Percentiles rank a stretch among this genome's conserved stretches.
Conservation (phyloP, 1,140 invertebrate genomes). For the Thereuonema tuberculata region DNA sequence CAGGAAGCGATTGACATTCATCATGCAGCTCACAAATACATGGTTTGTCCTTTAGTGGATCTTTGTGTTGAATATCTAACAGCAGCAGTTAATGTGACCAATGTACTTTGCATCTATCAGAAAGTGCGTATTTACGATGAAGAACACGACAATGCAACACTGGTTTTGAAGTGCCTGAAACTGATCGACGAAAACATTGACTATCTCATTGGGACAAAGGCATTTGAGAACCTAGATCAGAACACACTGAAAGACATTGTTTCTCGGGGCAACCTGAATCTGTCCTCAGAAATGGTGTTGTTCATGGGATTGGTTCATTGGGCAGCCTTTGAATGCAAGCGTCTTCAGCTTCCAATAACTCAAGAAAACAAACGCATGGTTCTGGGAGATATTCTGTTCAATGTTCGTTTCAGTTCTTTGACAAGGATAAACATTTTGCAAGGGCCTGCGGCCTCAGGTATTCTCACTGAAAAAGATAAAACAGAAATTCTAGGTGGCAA, state of each 20-base stretch:
- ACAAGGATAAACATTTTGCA: conserved; percentile 41
- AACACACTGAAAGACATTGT: not conserved
- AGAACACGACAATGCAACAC: not conserved
- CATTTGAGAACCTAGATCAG: not conserved
- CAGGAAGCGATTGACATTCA: conserved; percentile 46
- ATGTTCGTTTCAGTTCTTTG: conserved; percentile 41
- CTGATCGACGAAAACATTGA: conserved; percentile 7
- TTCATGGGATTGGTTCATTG: conserved; percentile 56
- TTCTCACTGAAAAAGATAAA: conserved; percentile 30
- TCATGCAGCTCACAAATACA: conserved; percentile 50
- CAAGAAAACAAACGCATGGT: conserved; percentile 27
- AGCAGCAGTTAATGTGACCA: conserved; percentile 30
- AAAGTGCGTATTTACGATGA: conserved; percentile 30
- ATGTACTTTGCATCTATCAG: conserved; percentile 38
- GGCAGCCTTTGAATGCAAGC: conserved; percentile 33
- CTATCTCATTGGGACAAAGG: conserved; percentile 3
- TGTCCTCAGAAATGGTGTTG: conserved; percentile 48
- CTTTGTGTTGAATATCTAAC: conserved; percentile 45
- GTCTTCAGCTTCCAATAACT: conserved; percentile 19
- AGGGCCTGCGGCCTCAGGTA: conserved; percentile 31
- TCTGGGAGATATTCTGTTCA: conserved; percentile 18
- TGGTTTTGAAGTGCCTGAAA: not conserved
- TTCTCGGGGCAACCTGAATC: not conserved
- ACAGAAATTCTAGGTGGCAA: conserved; percentile 18
- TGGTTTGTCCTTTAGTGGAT: conserved; percentile 44